phyloP scores from a whole-genome alignment of 1,140 invertebrate species.

The Zaprionus kolodkinae region DNA sequence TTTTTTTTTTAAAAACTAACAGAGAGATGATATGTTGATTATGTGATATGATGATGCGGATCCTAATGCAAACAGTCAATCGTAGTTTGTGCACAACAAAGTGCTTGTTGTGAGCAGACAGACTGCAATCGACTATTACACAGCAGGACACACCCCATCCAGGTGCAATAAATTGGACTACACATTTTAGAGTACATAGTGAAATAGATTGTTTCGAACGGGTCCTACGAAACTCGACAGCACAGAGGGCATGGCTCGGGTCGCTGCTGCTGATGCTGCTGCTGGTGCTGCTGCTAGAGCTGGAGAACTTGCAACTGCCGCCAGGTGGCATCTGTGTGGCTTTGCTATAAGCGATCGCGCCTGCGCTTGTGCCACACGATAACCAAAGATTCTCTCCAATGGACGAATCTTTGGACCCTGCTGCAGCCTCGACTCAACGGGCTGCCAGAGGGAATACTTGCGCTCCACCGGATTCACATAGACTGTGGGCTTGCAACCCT shows the following conservation, averaged over 20 bases:
- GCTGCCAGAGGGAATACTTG: constrained; percentile 7
- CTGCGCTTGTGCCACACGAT: no score
- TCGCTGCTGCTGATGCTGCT: no score
- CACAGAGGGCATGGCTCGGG: neutral
- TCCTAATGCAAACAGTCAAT: neutral
- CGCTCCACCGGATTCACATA: neutral
- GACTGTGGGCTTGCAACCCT: neutral
- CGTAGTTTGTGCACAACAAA: constrained; percentile 16
- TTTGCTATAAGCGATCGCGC: neutral
- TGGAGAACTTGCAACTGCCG: neutral
- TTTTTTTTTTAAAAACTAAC: no score
- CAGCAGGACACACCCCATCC: neutral
- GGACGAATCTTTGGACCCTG: no score
- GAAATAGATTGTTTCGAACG: neutral
- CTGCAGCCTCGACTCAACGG: neutral
- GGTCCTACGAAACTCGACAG: constrained; percentile 1
- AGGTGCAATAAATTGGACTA: neutral
- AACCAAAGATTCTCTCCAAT: neutral
- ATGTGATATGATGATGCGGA: no score
- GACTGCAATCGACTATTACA: constrained; percentile 4
- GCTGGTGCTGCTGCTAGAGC: no score
- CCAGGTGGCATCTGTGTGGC: neutral
- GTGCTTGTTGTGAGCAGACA: neutral
- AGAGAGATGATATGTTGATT: no score
- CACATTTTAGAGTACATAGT: neutral